Conservation (phyloP, 37 sponge, comb jelly and placozoan genomes). For the Theonella swinhoei region DNA sequence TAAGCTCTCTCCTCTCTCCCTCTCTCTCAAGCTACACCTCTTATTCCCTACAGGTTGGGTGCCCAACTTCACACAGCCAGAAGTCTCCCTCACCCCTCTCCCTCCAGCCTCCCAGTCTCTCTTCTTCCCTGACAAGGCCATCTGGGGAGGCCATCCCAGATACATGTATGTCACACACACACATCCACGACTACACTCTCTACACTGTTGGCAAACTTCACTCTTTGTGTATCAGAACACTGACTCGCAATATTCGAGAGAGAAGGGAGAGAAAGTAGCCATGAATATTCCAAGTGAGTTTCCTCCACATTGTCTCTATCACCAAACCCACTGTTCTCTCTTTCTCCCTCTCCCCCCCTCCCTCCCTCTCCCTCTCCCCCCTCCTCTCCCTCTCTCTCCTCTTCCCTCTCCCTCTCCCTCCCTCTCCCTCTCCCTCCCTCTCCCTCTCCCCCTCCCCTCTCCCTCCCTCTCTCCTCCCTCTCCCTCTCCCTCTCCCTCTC, state of each 20-base stretch:
- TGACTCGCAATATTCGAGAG: slow-evolving; percentile 87
- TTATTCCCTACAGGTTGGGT: too few relatives aligned
- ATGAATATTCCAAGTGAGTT: slow-evolving; percentile 89
- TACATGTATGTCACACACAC: slow-evolving; percentile 74
- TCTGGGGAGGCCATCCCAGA: slow-evolving; percentile 83
- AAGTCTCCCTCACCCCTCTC: slow-evolving; percentile 48
- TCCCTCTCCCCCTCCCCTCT: too few relatives aligned
- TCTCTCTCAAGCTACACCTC: background rate
- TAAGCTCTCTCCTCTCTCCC: too few relatives aligned
- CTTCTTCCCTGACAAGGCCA: slow-evolving; percentile 93
- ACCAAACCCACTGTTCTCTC: background rate
- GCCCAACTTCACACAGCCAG: slow-evolving; percentile 79
- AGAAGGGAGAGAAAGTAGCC: slow-evolving; percentile 85
- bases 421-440: background rate
- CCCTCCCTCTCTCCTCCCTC: slow-evolving; percentile 5
- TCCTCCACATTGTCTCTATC: background rate
- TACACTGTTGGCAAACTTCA: too few relatives aligned
- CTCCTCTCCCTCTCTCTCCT: background rate
- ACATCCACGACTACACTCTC: too few relatives aligned
- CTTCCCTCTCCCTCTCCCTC: background rate
- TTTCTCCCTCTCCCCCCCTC: background rate
- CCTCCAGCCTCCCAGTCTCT: slow-evolving; percentile 70
- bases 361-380: background rate
- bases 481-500: background rate
- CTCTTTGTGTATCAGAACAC: too few relatives aligned